Base-by-base conservation (phyloP, 2,797 vertebrate species). In the Poeciliopsis paucimaculata region DNA sequence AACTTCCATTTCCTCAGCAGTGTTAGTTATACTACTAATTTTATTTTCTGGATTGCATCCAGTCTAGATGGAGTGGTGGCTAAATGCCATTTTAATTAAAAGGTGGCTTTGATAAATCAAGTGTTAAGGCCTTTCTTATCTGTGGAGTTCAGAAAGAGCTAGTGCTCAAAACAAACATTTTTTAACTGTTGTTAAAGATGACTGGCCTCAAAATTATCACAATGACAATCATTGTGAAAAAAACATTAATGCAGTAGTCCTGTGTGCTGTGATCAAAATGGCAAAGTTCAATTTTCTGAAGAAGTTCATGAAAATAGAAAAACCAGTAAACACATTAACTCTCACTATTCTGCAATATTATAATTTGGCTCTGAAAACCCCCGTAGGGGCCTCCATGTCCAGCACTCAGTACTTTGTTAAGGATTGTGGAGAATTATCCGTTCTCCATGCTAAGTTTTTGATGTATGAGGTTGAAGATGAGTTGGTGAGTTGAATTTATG, bases 1-100 rank as follows among this genome's bases (percentile, higher is more conserved):
- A 45, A 73, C 77, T 78, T 81, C 31, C 9, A 72, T 83, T 84
- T 86, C 36, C 73, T 82, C 47, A 51, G 73, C 12, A 70, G 66
- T n/a, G 72, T 45, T 8, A 28, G 15, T 77, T 79, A 45, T 16
- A 74, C 60, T 75, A 46, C 73, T 47, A 55, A 51, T 76, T 66
- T 82, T 41, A n/a, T 36, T 84, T 78, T 72, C 20, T 41, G 15
- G 41, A 28, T 46, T 16, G 41, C 26, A 8, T 71, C 41, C 41
- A 46, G 41, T 28, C 43, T 46, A n/a, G 41, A 15, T 28, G 3
- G 43, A 45, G 23, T n/a, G 41, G 10, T 70, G 39, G 26, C 36
- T 70, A 5, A 12, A 20, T 46, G 55, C 41, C 15, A 15, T n/a
- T 51, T 68, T 53, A 47, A 66, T 39, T 47, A 36, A 45, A 77